Evolutionary conservation across 2,797 vertebrate species (phyloP), one percentile per base, ranked within the genome.

Genomic region (Triplophysa bombifrons): DNA sequence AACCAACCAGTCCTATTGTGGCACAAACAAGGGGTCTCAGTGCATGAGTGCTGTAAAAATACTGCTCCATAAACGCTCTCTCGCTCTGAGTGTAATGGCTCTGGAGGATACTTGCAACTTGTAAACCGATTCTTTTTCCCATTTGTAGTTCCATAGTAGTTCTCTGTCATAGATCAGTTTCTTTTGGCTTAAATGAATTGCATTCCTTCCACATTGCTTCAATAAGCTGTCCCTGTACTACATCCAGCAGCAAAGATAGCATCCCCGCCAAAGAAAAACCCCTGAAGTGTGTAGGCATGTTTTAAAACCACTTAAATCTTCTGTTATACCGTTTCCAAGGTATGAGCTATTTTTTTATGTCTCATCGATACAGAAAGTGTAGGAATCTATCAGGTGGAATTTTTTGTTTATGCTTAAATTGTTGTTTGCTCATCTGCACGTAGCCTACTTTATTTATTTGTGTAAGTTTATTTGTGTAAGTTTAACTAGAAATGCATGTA

Each of bases 1-100:
- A 81, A 65, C 65, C 50, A 81, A 78, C 14, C 70, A 22, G 48
- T 12, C 17, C 71, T 34, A 81, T 61, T 74, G 71, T 78, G 66
- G 55, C 3, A 51, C 65, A 44, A 74, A 84, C 70, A 65, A 70
- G 27, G 44, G 51, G 55, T 20, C 61, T 71, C 44, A 74, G 63
- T 69, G 27, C 70, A 50, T 19, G 8, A 71, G 65, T n/a, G 19
- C 56, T 69, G 63, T 65, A 34, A 38, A 68, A 74, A 72, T 67
- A 56, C 61, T 41, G 20, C 53, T 65, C 46, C 50, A 68, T 64
- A 63, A 60, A 51, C 72, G 48, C 67, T 30, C 9, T 16, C 34
- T 38, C 66, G 3, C 30, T 76, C 56, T 44, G 27, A 56, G 8
- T 30, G 46, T 67, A 69, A 51, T 65, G 70, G 2, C 48, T 20